Percentiles rank a stretch among this genome's conserved stretches.
Evolutionary conservation across 1,140 invertebrate genomes (phyloP).

Genomic region (Lepidostoma basale): DNA sequence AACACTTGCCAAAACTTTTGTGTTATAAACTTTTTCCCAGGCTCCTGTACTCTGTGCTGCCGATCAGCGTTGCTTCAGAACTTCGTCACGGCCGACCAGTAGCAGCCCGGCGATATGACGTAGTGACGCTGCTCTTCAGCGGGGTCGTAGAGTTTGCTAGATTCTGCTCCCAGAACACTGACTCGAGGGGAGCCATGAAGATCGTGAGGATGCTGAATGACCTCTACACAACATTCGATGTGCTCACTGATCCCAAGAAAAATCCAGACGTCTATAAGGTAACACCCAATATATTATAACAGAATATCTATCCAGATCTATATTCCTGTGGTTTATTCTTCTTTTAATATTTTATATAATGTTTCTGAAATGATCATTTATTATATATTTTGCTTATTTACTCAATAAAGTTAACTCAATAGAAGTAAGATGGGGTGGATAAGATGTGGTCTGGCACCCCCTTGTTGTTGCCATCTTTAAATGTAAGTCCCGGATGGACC

Average conservation of each 20-base stretch:
- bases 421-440: too few species aligned
- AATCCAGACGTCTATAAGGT: conserved; percentile 97
- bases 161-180: conserved; percentile 85
- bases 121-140: conserved; percentile 90
- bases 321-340: too few species aligned
- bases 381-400: too few species aligned
- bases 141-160: conserved; percentile 92
- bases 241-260: conserved; percentile 86
- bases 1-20: neutral
- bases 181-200: conserved; percentile 88
- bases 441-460: too few species aligned
- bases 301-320: too few species aligned
- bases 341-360: too few species aligned
- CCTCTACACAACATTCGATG: conserved; percentile 90
- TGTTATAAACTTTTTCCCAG: conserved; percentile 57
- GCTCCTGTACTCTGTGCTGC: conserved; percentile 91
- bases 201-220: conserved; percentile 91
- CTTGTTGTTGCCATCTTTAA: too few species aligned
- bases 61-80: conserved; percentile 91
- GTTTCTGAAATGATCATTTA: too few species aligned
- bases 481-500: too few species aligned
- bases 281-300: too few species aligned
- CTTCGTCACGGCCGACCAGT: conserved; percentile 88
- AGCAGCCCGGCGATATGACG: conserved; percentile 82
- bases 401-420: too few species aligned